A percentile compares a stretch with the other conserved stretches of the same genome.
These are phyloP conservation scores for Semotilus atromaculatus DNA, from an alignment of 2,797 vertebrate genomes.

Conservation along the genomic window DNA sequence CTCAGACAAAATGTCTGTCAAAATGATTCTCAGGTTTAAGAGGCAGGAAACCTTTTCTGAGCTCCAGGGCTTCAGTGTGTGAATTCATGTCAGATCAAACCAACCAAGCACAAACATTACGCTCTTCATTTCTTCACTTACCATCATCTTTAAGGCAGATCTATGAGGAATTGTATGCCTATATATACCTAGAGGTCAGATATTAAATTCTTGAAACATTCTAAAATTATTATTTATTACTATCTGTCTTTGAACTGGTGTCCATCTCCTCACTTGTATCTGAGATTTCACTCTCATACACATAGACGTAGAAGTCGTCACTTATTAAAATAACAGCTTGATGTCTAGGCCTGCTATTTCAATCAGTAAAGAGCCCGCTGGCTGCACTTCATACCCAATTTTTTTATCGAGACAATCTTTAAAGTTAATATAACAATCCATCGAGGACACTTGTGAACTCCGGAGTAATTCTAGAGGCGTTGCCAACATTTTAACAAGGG, in stretches of 20 bases:
- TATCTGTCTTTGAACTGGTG: slow-evolving; percentile 49
- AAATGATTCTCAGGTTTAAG: slow-evolving; percentile 24
- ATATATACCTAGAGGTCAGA: slow-evolving; percentile 67
- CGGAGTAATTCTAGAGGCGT: slow-evolving; percentile 30
- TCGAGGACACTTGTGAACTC: slow-evolving; percentile 8
- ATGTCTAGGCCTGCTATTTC: slow-evolving; percentile 51
- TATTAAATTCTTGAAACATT: slow-evolving; percentile 64
- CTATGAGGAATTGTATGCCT: slow-evolving; percentile 61
- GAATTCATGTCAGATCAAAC: slow-evolving; percentile 64
- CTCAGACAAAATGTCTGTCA: slow-evolving; percentile 39
- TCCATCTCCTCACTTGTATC: slow-evolving; percentile 45
- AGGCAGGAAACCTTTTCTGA: slow-evolving; percentile 38
- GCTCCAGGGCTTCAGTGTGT: slow-evolving; percentile 59
- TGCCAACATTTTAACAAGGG: slow-evolving; percentile 37
- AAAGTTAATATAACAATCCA: slow-evolving; percentile 44
- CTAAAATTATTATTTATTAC: slow-evolving; percentile 61
- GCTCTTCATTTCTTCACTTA: slow-evolving; percentile 61
- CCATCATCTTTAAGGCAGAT: slow-evolving; percentile 54
- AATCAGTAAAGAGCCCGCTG: slow-evolving; percentile 46
- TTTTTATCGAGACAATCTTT: slow-evolving; percentile 47
- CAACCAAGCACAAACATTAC: slow-evolving; percentile 54
- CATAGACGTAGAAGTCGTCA: slow-evolving; percentile 27
- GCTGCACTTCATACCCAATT: slow-evolving; percentile 21
- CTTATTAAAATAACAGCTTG: slow-evolving; percentile 23
- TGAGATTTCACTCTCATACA: slow-evolving; percentile 45